phyloP scores from a whole-genome alignment of 2,888 invertebrate genomes.

The Lasioglossum figueresi region DNA sequence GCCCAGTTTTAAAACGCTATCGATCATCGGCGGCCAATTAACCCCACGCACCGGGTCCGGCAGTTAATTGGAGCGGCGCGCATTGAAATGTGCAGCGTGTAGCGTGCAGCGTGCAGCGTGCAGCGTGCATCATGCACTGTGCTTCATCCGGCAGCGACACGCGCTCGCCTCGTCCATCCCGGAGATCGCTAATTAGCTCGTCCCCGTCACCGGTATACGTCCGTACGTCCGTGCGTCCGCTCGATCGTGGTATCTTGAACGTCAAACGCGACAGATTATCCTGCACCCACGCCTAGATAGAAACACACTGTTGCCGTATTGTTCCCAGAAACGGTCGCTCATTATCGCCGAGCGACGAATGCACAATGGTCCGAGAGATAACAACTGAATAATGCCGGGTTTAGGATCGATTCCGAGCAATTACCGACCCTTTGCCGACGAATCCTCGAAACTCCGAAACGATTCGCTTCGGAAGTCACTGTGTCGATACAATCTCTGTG shows the following conservation, averaged over 20 bases:
- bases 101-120: background rate
- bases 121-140: background rate
- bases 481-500: background rate
- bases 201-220: background rate
- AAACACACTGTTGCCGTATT: slow-evolving; percentile 23
- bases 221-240: background rate
- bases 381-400: background rate
- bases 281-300: slow-evolving; percentile 25
- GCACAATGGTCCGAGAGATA: slow-evolving; percentile 10
- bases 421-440: background rate
- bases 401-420: slow-evolving; percentile 1
- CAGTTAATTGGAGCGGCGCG: slow-evolving; percentile 50
- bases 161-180: slow-evolving; percentile 32
- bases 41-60: slow-evolving; percentile 27
- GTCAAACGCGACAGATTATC: slow-evolving; percentile 50
- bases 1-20: slow-evolving; percentile 33
- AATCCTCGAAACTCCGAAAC: background rate
- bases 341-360: slow-evolving; percentile 30
- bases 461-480: background rate
- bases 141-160: slow-evolving; percentile 11
- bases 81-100: slow-evolving; percentile 38
- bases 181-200: slow-evolving; percentile 51
- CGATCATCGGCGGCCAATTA: slow-evolving; percentile 54
- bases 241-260: slow-evolving; percentile 48
- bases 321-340: slow-evolving; percentile 24